Conservation (phyloP, 2,888 invertebrate species). For the Meteorus cinctellus region DNA sequence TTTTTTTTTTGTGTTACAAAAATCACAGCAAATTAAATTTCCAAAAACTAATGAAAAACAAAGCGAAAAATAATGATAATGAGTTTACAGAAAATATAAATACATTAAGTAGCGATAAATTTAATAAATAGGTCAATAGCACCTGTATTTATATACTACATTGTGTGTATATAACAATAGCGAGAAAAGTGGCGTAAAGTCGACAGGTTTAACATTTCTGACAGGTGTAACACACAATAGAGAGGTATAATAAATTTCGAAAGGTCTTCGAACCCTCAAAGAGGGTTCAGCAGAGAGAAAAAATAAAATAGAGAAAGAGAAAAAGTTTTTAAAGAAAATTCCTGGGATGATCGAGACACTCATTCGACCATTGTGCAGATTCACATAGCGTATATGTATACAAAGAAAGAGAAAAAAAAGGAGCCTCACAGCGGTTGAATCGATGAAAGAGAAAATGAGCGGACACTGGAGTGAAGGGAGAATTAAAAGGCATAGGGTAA, state of each 20-base stretch:
- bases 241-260: conserved; percentile 1
- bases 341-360: conserved; percentile 10
- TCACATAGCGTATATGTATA: conserved; percentile 3
- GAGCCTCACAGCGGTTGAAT: background rate
- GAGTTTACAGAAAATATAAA: background rate
- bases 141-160: conserved; percentile 8
- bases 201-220: conserved; percentile 2
- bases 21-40: too few relatives aligned
- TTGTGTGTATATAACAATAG: background rate
- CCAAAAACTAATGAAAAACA: background rate
- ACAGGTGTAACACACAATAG: conserved; percentile 12
- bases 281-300: background rate
- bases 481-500: conserved; percentile 48
- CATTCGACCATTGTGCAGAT: conserved; percentile 12
- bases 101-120: conserved; percentile 2
- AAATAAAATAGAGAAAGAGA: background rate
- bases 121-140: conserved; percentile 7
- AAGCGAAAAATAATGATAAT: background rate
- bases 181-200: conserved; percentile 12
- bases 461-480: conserved; percentile 39
- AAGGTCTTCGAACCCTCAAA: conserved; percentile 21
- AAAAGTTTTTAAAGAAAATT: conserved; percentile 32
- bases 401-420: background rate
- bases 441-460: conserved; percentile 7
- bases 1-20: too few relatives aligned